A percentile compares a stretch with the other conserved stretches of the same genome.
These are phyloP conservation scores for Bellardia pandia DNA, from an alignment of 2,888 invertebrate species.

Conservation along the genomic window DNA sequence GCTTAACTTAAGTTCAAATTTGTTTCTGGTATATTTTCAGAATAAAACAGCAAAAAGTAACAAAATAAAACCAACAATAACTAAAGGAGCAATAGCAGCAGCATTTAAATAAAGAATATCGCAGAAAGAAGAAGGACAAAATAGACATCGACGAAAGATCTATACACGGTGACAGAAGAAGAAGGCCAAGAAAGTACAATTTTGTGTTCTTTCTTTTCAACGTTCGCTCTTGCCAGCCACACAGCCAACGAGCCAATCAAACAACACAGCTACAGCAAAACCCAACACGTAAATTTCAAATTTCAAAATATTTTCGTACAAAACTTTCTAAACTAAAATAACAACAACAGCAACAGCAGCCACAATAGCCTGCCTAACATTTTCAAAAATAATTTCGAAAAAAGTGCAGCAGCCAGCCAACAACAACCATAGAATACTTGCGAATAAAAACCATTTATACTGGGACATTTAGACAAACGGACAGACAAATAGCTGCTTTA, in stretches of 20 bases:
- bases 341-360: slow-evolving; percentile 19
- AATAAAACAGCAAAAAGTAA: slow-evolving; percentile 16
- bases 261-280: slow-evolving; percentile 28
- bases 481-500: neutral
- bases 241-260: slow-evolving; percentile 44
- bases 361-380: slow-evolving; percentile 39
- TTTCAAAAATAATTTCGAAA: slow-evolving; percentile 33
- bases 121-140: neutral
- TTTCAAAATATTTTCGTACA: slow-evolving; percentile 59
- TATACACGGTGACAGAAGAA: neutral
- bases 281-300: slow-evolving; percentile 51
- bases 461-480: neutral
- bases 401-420: slow-evolving; percentile 40
- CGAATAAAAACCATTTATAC: slow-evolving; percentile 16
- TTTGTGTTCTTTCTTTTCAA: slow-evolving; percentile 7
- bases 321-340: slow-evolving; percentile 12
- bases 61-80: neutral
- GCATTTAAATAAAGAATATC: slow-evolving; percentile 40
- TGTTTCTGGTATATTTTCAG: slow-evolving; percentile 39
- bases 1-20: slow-evolving; percentile 2
- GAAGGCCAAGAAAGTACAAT: slow-evolving; percentile 31
- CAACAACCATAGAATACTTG: slow-evolving; percentile 36
- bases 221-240: slow-evolving; percentile 24
- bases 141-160: slow-evolving; percentile 24
- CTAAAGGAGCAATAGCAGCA: slow-evolving; percentile 24